Base-by-base conservation (phyloP, 2,797 vertebrate species). In the Eulemur albifrons region DNA sequence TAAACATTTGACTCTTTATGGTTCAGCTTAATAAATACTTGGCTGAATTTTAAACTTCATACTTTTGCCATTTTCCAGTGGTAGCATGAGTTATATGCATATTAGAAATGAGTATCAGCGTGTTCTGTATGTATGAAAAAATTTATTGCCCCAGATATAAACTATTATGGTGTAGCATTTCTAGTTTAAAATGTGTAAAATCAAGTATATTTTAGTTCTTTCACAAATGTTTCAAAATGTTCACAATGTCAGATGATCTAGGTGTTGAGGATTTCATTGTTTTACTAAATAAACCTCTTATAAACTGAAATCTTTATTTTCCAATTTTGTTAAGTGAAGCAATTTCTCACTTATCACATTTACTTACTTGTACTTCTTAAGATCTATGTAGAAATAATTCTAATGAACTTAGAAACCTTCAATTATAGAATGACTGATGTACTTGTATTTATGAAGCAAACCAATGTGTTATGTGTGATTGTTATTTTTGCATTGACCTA, bases 401-500 rank as follows among this genome's bases (percentile, higher is more conserved):
- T 91, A 63, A 65, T 75, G 27, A 70, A 61, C 57, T 38, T 77
- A 67, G 43, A 85, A 88, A 59, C 38, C 40, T 17, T 90, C 59
- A 73, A 6, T 63, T 85, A 90, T 45, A 59, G 5, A 84, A 94
- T 67, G 54, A 77, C n/a, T 84, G 25, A 59, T 8, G 0, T 27
- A 81, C 18, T 94, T 90, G 20, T 81, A 32, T 84, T 92, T 88
- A 50, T 59, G 69, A 77, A 95, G 13, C 13, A 96, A 85, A 59
- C 3, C 65, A 72, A 79, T 48, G 87, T 32, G 76, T 54, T 96
- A 92, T 96, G 35, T 96, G n/a, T 75, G 63, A 92, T 27, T 69
- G 43, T 94, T 85, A 65, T 69, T 97, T 96, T 98, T 94, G 0
- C 54, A 97, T 93, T 96, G 88, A 96, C 94, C 81, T 93, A 87